These are phyloP conservation scores for Astyanax mexicanus DNA, from an alignment of 2,797 vertebrate species.

Conservation along the genomic window DNA sequence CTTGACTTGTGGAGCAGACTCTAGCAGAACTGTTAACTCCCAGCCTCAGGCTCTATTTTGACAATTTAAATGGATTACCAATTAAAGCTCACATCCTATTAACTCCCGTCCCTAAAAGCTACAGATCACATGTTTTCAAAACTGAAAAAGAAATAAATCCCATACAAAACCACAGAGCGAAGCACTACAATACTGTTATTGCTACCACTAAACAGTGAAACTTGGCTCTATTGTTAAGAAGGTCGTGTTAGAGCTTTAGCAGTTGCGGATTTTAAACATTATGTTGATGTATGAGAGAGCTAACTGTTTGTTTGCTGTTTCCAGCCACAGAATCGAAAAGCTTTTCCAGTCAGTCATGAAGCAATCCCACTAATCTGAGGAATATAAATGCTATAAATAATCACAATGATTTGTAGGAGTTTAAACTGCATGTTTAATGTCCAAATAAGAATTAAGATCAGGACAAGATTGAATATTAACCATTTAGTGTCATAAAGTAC, in stretches of 20 bases:
- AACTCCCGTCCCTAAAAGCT: slow-evolving; percentile 18
- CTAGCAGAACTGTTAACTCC: background rate
- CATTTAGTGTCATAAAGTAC: too few relatives aligned
- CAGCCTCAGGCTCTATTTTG: slow-evolving; percentile 19
- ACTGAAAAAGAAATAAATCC: too few relatives aligned
- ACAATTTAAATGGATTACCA: slow-evolving; percentile 39
- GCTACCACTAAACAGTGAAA: background rate
- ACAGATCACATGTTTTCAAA: background rate
- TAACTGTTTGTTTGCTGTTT: slow-evolving; percentile 3
- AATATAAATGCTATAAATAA: background rate
- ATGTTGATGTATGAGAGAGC: background rate
- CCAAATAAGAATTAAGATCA: background rate
- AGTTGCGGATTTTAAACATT: background rate
- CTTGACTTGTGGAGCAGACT: background rate
- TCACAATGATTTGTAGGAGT: background rate
- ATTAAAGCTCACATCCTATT: slow-evolving; percentile 29
- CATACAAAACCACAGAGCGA: background rate
- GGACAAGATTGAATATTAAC: too few relatives aligned
- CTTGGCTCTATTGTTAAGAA: background rate
- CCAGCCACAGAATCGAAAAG: background rate
- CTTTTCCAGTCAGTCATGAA: background rate
- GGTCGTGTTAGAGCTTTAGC: background rate
- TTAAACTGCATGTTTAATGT: background rate
- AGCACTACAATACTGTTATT: background rate
- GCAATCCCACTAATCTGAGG: background rate